Percentiles rank a stretch among this genome's conserved stretches.
phyloP scores from a whole-genome alignment of 2,888 invertebrate species.

The Phorcus lineatus region DNA sequence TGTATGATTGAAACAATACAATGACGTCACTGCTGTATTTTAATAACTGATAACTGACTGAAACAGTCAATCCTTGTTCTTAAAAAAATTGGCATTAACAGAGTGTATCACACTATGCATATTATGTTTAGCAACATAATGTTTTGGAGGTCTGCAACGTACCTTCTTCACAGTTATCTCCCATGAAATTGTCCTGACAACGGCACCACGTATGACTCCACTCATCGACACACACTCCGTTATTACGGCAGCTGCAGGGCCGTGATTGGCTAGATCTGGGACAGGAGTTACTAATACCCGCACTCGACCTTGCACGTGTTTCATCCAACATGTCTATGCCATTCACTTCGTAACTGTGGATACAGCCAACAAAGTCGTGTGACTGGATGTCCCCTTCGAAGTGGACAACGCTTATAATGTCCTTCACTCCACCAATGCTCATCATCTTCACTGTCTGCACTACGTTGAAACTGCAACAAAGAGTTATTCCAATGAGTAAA shows the following conservation, averaged over 20 bases:
- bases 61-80: no score
- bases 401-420: slow-evolving; percentile 90
- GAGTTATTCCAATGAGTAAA: no score
- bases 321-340: slow-evolving; percentile 77
- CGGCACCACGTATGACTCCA: slow-evolving; percentile 86
- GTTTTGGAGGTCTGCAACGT: slow-evolving; percentile 19
- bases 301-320: slow-evolving; percentile 77
- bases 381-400: slow-evolving; percentile 92
- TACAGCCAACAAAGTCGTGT: slow-evolving; percentile 94
- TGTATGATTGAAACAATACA: no score
- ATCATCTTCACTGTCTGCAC: slow-evolving; percentile 76
- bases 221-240: slow-evolving; percentile 86
- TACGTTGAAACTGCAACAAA: not conserved
- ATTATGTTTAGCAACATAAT: no score
- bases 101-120: not conserved
- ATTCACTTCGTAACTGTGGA: slow-evolving; percentile 92
- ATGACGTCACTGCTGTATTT: no score
- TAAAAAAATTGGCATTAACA: not conserved
- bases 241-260: slow-evolving; percentile 79
- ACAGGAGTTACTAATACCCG: slow-evolving; percentile 86
- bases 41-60: no score
- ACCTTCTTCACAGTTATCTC: slow-evolving; percentile 85
- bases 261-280: slow-evolving; percentile 79
- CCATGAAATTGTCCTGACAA: slow-evolving; percentile 80
- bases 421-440: slow-evolving; percentile 88